A percentile compares a stretch with the other conserved stretches of the same genome.
Conservation (phyloP, 2,888 invertebrate genomes). For the Tuberolachnus salignus region DNA sequence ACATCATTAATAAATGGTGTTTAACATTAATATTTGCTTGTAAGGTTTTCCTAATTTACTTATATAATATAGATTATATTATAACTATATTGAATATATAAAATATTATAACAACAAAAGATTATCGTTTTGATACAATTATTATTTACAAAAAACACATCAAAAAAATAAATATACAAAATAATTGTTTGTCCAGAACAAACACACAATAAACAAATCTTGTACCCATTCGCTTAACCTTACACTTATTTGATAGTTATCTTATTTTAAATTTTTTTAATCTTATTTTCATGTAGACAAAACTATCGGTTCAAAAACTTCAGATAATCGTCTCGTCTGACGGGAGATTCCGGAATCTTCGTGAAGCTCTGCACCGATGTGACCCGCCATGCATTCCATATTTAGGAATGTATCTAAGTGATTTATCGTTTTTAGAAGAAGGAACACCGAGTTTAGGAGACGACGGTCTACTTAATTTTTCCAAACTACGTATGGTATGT, state of each 20-base stretch:
- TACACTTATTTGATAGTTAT: neutral
- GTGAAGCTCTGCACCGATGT: constrained; percentile 86
- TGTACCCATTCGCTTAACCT: no score
- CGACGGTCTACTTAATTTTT: constrained; percentile 86
- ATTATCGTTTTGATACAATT: no score
- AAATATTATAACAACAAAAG: no score
- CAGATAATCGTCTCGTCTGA: constrained; percentile 87
- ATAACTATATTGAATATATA: no score
- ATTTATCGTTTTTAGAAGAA: constrained; percentile 90
- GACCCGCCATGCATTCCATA: constrained; percentile 89
- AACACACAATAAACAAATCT: no score
- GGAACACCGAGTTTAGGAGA: constrained; percentile 89
- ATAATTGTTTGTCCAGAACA: no score
- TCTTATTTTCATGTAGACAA: constrained; percentile 69
- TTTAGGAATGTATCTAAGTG: constrained; percentile 86
- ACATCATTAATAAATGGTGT: no score
- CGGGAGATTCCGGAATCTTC: constrained; percentile 82
- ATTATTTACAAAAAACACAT: no score
- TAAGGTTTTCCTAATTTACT: no score
- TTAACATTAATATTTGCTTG: no score
- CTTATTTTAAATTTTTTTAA: neutral
- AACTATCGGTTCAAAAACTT: constrained; percentile 84
- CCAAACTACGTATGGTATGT: constrained; percentile 91
- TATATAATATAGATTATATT: no score
- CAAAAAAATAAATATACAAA: no score